These are phyloP conservation scores for Hemaris fuciformis DNA, from an alignment of 2,888 invertebrate genomes.

Conservation along the genomic window DNA sequence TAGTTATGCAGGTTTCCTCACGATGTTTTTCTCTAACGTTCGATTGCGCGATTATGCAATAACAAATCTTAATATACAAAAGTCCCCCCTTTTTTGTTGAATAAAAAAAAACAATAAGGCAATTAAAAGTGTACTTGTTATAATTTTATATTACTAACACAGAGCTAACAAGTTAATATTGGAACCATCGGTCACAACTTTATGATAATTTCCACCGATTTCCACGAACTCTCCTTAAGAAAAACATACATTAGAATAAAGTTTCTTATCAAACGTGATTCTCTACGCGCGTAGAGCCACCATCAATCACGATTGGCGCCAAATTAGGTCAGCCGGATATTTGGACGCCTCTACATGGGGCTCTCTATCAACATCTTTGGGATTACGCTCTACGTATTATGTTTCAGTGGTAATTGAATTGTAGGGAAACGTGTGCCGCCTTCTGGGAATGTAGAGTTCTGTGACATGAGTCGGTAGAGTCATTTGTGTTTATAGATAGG, in stretches of 20 bases:
- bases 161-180: no score
- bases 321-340: not conserved
- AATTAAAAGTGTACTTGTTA: no score
- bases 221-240: not conserved
- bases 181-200: no score
- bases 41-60: no score
- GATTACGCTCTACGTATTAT: not conserved
- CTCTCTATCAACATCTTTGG: not conserved
- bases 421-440: no score
- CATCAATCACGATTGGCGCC: not conserved
- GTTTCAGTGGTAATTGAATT: not conserved
- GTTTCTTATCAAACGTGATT: not conserved
- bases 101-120: no score
- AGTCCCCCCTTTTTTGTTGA: no score
- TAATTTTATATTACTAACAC: no score
- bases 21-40: no score
- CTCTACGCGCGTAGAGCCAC: not conserved
- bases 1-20: no score
- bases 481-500: not conserved
- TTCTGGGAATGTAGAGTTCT: not conserved
- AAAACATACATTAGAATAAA: not conserved
- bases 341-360: not conserved
- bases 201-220: not conserved
- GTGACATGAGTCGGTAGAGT: not conserved
- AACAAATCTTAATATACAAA: no score